Evolutionary conservation across 2,113 vertebrate genomes (phyloP), one percentile per base, ranked within the genome.

Genomic region (Caranx ignobilis): DNA sequence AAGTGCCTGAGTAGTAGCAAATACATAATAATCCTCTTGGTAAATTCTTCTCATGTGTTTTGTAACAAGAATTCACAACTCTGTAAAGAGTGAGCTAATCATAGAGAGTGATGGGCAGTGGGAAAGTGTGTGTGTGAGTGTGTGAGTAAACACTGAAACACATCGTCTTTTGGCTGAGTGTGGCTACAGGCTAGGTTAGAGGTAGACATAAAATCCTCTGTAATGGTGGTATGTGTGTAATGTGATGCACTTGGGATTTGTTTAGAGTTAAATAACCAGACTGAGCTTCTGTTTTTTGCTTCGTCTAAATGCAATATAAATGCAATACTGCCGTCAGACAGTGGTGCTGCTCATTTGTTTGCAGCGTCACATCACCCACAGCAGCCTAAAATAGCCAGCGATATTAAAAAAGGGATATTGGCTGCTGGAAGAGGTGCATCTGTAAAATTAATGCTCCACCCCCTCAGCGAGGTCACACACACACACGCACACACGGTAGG

Each of bases 1-100:
- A 26, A n/a, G 0, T 72, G 83, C 75, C 84, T 75, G 67, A 75
- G n/a, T 18, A 50, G 41, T 35, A 61, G 31, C 26, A 59, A 5
- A 62, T 26, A 26, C 26, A 26, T 26, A 26, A 26, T 60, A 59
- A 52, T 10, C 35, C 50, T 62, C 10, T 61, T 19, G n/a, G 61
- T 56, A 61, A 35, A 59, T 8, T 62, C 21, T 43, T 35, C 19
- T 34, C 21, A 8, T 9, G 50, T 77, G 50, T 77, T 43, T 63
- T 61, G 52, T n/a, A 43, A 63, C 11, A 13, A 16, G 31, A 41
- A 11, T 26, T 26, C 26, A 26, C 26, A 26, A 26, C 37, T 13
- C 31, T 62, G 65, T 32, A 70, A 55, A 34, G 11, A 67, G 41
- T 45, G 1, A 34, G 26, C 47, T 56, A 26, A 7, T 21, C 18